These are phyloP conservation scores for Ichneumoninae sp. DNA, from an alignment of 2,888 invertebrate species.

Conservation along the genomic window DNA sequence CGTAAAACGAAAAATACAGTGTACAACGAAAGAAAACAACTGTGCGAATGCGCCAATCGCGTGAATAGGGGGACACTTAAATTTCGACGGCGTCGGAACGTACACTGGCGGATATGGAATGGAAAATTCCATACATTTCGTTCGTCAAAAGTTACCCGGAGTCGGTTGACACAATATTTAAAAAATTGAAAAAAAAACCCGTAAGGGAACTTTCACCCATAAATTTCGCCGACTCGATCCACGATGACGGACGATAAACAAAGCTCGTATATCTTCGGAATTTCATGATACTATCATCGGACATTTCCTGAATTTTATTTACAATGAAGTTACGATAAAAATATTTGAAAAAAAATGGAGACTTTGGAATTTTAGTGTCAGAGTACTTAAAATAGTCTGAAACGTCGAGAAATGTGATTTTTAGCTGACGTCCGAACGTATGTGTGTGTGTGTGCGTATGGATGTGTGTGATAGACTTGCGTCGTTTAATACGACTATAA, in stretches of 20 bases:
- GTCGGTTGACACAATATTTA: conserved; percentile 1
- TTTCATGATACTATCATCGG: conserved; percentile 48
- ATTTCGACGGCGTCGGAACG: conserved; percentile 17
- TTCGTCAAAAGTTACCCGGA: conserved; percentile 35
- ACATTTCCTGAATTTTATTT: conserved; percentile 36
- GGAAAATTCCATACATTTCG: conserved; percentile 51
- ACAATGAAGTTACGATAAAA: too few species aligned
- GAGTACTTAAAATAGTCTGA: too few species aligned
- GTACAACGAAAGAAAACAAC: conserved; percentile 19
- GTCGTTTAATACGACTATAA: too few species aligned
- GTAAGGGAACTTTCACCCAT: conserved; percentile 34
- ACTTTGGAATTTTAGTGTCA: too few species aligned
- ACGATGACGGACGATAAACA: conserved; percentile 54
- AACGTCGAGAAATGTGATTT: too few species aligned
- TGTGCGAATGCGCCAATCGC: conserved; percentile 11
- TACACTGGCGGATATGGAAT: neutral
- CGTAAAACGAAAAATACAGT: conserved; percentile 41
- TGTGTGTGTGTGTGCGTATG: too few species aligned
- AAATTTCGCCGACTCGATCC: conserved; percentile 31
- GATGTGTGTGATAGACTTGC: too few species aligned
- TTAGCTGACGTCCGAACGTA: too few species aligned
- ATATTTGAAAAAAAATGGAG: too few species aligned
- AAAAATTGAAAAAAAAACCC: conserved; percentile 13
- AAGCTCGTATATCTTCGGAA: conserved; percentile 29
- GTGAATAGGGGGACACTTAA: conserved; percentile 14